Percentiles rank a stretch among this genome's conserved stretches.
These are phyloP conservation scores for Acanthoscelides obtectus DNA, from an alignment of 2,888 invertebrate species.

Conservation along the genomic window DNA sequence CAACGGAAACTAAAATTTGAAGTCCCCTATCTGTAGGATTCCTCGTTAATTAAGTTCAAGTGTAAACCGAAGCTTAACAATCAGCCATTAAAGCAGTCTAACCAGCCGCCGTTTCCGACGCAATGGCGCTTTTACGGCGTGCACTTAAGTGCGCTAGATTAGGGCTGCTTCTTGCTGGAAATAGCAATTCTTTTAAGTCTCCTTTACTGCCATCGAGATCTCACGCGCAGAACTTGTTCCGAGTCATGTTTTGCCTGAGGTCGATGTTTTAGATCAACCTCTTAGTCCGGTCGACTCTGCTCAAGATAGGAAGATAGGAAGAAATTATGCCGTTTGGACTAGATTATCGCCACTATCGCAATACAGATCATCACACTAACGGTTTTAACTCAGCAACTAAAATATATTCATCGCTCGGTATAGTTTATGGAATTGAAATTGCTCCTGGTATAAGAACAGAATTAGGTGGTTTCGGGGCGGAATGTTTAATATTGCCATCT, in stretches of 20 bases:
- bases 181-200: not conserved
- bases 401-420: no score
- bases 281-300: no score
- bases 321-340: no score
- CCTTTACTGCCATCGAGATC: not conserved
- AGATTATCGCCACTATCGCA: no score
- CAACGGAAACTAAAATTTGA: not conserved
- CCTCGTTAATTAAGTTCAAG: not conserved
- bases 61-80: not conserved
- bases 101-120: not conserved
- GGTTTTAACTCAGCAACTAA: no score
- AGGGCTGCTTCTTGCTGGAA: not conserved
- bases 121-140: not conserved
- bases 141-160: not conserved
- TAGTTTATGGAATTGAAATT: no score
- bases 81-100: not conserved
- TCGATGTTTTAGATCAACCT: not conserved
- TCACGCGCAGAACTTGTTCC: not conserved
- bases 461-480: no score
- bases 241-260: not conserved
- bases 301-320: no score
- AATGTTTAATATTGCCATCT: no score
- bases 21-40: not conserved
- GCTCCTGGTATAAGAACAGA: no score
- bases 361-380: no score